Base-by-base conservation (phyloP, 1,140 invertebrate genomes). In the Zaprionus camerounensis region DNA sequence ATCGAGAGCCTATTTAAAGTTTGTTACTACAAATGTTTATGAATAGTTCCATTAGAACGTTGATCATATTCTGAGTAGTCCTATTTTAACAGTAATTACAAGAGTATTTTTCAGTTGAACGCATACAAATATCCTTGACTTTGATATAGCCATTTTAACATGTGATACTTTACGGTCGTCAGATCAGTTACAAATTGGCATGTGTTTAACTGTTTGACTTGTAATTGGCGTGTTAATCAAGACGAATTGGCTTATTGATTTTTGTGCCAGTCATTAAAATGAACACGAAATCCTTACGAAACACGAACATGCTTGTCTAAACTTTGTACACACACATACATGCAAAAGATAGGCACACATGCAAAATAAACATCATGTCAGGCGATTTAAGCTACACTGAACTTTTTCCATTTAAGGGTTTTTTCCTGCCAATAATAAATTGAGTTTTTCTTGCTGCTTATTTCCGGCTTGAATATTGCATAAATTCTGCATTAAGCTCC, bases 241-340 rank as follows among this genome's bases (percentile, higher is more conserved):
- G 57, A 24, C 62, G 28, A 83, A 75, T 77, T 69, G 71, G 49
- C 51, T 36, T 87, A 86, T 86, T 77, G 83, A 86, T 86, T 86
- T 86, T 80, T 65, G 17, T 56, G 69, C 61, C 73, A 86, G 71
- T 78, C 84, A 78, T 83, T 87, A 86, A 77, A 70, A 87, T 62
- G 15, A 22, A 80, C 72, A 87, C 72, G 82, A 83, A 88, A 74
- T 69, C 31, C 56, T 56, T 57, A 62, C 51, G 38, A n/a, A 20
- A 49, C 84, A 88, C 84, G 83, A 87, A 80, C 46, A 83, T 71
- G 84, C 62, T 77, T 76, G 70, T 83, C 83, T 77, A 75, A 76
- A 63, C 34, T 44, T 56, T 44, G n/a, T 26, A 7, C 46, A 68
- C 41, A 66, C 34, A 36, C 38, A 20, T 1, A 22, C 53, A 62